phyloP scores from a whole-genome alignment of 2,888 invertebrate genomes.

The Lasius fuliginosus region DNA sequence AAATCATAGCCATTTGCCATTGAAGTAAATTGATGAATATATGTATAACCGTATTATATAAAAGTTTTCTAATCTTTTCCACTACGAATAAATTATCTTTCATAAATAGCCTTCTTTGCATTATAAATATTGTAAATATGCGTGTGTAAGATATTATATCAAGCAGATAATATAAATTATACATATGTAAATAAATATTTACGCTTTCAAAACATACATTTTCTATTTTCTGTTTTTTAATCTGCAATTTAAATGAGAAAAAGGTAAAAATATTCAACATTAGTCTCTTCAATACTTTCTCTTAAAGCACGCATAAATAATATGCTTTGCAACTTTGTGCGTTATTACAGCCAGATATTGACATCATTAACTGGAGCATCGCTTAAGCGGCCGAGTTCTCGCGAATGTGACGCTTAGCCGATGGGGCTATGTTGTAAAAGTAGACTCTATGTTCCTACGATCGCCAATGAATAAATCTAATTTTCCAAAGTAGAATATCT shows the following conservation, averaged over 20 bases:
- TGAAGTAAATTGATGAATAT: background rate
- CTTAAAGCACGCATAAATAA: background rate
- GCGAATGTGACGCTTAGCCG: slow-evolving; percentile 16
- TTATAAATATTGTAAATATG: background rate
- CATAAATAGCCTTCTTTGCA: background rate
- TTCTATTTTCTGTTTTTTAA: background rate
- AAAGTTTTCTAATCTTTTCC: background rate
- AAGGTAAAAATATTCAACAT: background rate
- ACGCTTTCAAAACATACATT: background rate
- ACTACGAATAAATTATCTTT: background rate
- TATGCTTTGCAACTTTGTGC: background rate
- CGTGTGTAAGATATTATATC: background rate
- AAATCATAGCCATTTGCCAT: background rate
- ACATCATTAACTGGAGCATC: slow-evolving; percentile 22
- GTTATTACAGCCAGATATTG: slow-evolving; percentile 24
- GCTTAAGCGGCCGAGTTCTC: slow-evolving; percentile 28
- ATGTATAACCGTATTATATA: background rate
- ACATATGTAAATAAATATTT: background rate
- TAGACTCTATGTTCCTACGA: background rate
- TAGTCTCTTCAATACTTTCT: background rate
- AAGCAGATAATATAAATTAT: slow-evolving; percentile 1
- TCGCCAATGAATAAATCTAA: background rate
- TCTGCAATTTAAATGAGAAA: slow-evolving; percentile 22
- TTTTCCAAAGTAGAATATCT: background rate
- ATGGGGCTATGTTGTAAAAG: slow-evolving; percentile 15